Base-by-base conservation (phyloP, 2,113 vertebrate genomes). In the Pelodiscus sinensis region DNA sequence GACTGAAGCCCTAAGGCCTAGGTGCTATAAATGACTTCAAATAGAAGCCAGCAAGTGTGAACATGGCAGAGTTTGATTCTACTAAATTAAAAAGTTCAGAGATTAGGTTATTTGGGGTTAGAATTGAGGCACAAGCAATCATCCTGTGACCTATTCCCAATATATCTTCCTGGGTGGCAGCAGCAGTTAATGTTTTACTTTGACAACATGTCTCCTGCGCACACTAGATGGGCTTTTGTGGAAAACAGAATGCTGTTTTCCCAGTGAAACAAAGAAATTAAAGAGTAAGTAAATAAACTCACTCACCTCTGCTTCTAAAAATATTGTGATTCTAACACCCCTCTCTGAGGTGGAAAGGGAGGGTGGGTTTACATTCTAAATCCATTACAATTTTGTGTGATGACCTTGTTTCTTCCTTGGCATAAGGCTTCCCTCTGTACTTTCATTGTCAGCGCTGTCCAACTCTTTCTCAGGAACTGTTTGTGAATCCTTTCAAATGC, bases 21-120 rank as follows among this genome's bases (percentile, higher is more conserved):
- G 77, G 71, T 71, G 62, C 71, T 92, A 21, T 87, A 89, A 78
- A 90, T 79, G 87, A 77, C 81, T 95, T 92, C 87, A 93, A 82
- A 91, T 77, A 50, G 38, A 77, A 50, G 38, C 38, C 12, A 50
- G 38, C 4, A 6, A 50, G 73, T 77, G 24, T 77, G 21, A 25
- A 27, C 50, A 13, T 77, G 38, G 25, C 73, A 50, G 12, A 50
- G 73, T 44, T 77, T 77, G 73, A 24, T 77, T 77, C 2, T 27
- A 77, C 50, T 27, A 77, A 15, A 11, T 24, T 24, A 25, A 50
- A 75, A 75, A 44, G 73, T 77, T 77, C 44, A 5, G 22, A 27
- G 13, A 44, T 6, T 50, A 27, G 22, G 38, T 75, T 75, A 44
- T 75, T 13, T 50, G 73, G 22, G 73, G 22, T 77, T 50, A 77